Evolutionary conservation across 2,888 invertebrate species (phyloP), one percentile per base, ranked within the genome.

Genomic region (Diplazon laetatorius): DNA sequence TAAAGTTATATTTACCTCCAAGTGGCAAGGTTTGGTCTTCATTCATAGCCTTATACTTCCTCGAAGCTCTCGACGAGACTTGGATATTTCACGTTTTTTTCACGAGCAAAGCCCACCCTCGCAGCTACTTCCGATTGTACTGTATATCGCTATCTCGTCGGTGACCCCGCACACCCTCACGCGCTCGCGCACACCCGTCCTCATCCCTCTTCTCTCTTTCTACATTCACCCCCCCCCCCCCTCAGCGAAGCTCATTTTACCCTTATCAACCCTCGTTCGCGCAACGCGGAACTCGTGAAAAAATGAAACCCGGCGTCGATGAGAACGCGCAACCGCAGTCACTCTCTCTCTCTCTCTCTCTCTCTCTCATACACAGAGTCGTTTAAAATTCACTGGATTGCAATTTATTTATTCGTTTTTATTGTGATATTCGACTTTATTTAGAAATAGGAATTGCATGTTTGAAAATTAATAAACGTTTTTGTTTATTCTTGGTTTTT

Each of bases 21-120:
- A 93, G 92, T 95, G 94, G 92, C 95, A 93, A 93, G 94, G 95
- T 93, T 95, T 96, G 94, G 95, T 94, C 96, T 95, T 95, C 96
- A 96, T 96, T 96, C 96, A 96, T 96, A 96, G 91, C 91, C 89
- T 85, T 86, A 85, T 88, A 78, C 82, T 83, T 85, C 85, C 85
- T 85, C 78, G 80, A 79, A 76, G 73, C 73, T 82, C 75, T 70
- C 81, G 76, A 81, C 75, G 74, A 81, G 76, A 81, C 81, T 81
- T 71, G 52, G n/a, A n/a, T 57, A 72, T 71, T 75, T 37, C 57
- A 63, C 35, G 59, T 66, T 60, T 57, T 72, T 62, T 30, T n/a
- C 42, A 46, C 20, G 57, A 70, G 63, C 76, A 22, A 52, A n/a
- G n/a, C 66, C 66, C 52, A 42, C 65, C 52, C 46, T 72, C 62